phyloP scores from a whole-genome alignment of 2,888 invertebrate genomes.

The Parthenolecanium corni region DNA sequence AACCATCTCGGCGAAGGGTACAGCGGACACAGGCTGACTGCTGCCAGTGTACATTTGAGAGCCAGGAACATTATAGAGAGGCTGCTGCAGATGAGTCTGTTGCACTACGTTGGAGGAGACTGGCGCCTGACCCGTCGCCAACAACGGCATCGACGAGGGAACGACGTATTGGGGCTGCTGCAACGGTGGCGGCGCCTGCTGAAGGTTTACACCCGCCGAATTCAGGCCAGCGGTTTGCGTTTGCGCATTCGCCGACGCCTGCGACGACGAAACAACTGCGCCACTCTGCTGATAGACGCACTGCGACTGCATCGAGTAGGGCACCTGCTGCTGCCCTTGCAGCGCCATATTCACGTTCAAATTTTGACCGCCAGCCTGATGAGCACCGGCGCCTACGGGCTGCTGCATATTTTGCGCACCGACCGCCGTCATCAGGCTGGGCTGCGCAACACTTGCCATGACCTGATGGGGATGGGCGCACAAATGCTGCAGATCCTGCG shows the following conservation, averaged over 20 bases:
- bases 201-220: neutral
- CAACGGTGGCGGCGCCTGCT: neutral
- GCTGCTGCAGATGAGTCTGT: neutral
- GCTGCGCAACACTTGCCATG: neutral
- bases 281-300: neutral
- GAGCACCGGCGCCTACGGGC: neutral
- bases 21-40: neutral
- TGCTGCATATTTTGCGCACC: slow-evolving; percentile 8
- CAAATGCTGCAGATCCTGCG: slow-evolving; percentile 20
- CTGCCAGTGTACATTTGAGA: neutral
- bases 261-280: neutral
- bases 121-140: neutral
- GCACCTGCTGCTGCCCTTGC: neutral
- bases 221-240: slow-evolving; percentile 8
- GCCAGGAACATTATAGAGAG: neutral
- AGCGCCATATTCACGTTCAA: neutral
- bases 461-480: slow-evolving; percentile 10
- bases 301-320: neutral
- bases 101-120: neutral
- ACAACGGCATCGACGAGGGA: neutral
- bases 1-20: neutral
- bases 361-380: neutral
- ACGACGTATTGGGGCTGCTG: slow-evolving; percentile 5
- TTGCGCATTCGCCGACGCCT: slow-evolving; percentile 3
- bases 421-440: neutral